phyloP scores from a whole-genome alignment of 1,140 invertebrate genomes.

The Drosophila biarmipes region DNA sequence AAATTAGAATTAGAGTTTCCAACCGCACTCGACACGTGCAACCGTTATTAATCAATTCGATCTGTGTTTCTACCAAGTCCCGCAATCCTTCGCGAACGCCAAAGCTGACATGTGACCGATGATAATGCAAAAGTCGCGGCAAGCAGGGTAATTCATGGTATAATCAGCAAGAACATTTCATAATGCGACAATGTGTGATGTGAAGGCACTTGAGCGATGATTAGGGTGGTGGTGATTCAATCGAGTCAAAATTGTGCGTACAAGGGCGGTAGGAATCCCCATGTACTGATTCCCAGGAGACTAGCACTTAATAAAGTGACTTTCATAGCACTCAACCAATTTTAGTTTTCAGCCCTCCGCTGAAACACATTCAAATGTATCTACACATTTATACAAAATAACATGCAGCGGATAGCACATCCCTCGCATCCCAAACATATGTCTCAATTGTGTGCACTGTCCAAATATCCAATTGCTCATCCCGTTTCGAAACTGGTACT shows the following conservation, averaged over 20 bases:
- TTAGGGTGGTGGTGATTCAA: conserved; percentile 63
- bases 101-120: conserved; percentile 47
- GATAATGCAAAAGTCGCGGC: conserved; percentile 30
- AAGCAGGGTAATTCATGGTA: conserved; percentile 42
- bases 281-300: conserved; percentile 57
- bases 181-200: conserved; percentile 72
- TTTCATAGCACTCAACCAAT: conserved; percentile 72
- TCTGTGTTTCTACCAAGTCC: conserved; percentile 46
- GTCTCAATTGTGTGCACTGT: conserved; percentile 76
- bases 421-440: conserved; percentile 70
- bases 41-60: conserved; percentile 80
- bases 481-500: conserved; percentile 14
- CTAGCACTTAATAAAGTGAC: conserved; percentile 77
- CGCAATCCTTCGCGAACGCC: conserved; percentile 5
- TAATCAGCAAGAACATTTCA: conserved; percentile 58
- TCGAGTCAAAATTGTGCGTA: conserved; percentile 40
- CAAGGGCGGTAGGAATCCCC: conserved; percentile 6
- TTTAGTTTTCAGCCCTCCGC: conserved; percentile 39
- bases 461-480: conserved; percentile 40
- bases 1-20: conserved; percentile 41
- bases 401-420: conserved; percentile 21
- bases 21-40: conserved; percentile 72
- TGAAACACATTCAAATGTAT: conserved; percentile 37
- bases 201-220: conserved; percentile 62
- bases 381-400: conserved; percentile 16